Base-by-base conservation (phyloP, 2,113 vertebrate species). In the Rhabdomys dilectus region DNA sequence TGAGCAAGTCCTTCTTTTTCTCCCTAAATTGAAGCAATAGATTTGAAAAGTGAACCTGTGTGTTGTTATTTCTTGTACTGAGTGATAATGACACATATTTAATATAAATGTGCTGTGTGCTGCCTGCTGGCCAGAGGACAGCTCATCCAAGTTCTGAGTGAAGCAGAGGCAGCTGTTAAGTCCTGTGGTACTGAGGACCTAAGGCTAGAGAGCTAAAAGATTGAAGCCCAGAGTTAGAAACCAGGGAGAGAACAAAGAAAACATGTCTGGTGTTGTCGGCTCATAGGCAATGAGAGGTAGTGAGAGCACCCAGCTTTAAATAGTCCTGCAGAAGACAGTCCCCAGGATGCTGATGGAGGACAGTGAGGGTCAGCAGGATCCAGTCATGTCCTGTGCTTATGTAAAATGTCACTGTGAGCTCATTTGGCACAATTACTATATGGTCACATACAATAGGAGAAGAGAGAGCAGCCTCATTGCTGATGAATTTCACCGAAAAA, bases 1-100 rank as follows among this genome's bases (percentile, higher is more conserved):
- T 76, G 76, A 97, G 86, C 48, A 97, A 94, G 90, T 89, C 21
- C 22, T 94, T 19, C 36, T 91, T 75, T 36, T 81, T 51, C 62
- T 88, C 91, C 93, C 21, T n/a, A 66, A 95, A 90, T 77, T 53
- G 76, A 81, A 81, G 13, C 48, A 62, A 5, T 93, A 77, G 80
- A 36, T 77, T 77, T 80, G 96, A 96, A 86, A 88, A 68, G 26
- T 62, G 15, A 85, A 80, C 21, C 34, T 88, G 5, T 51, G 0
- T 87, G 39, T 64, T 42, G 45, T 82, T 86, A 42, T 84, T 68
- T 92, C 89, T 86, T 56, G 91, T 78, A 70, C 22, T 42, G 12
- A 68, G 10, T 85, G 24, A 73, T 85, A 77, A 90, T 5, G 77
- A n/a, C 81, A 82, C 84, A 48, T 75, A 7, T 66, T 91, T 80